These are phyloP conservation scores for Dasypolia templi DNA, from an alignment of 2,888 invertebrate species.

Conservation along the genomic window DNA sequence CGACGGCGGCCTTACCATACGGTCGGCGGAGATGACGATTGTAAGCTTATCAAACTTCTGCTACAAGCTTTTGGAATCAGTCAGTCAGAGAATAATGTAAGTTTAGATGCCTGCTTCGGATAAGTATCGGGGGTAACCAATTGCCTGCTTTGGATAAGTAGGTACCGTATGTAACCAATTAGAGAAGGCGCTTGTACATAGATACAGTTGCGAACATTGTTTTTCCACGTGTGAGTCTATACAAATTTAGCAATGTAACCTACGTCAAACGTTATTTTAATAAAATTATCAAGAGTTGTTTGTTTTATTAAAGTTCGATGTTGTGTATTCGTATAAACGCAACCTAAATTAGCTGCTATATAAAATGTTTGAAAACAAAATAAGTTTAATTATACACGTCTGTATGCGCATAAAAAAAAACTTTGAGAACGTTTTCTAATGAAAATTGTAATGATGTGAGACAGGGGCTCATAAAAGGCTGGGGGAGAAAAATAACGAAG, in stretches of 20 bases:
- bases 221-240: slow-evolving; percentile 23
- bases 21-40: background rate
- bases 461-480: no score
- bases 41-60: background rate
- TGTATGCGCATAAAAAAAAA: slow-evolving; percentile 4
- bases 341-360: slow-evolving; percentile 49
- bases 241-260: slow-evolving; percentile 8
- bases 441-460: background rate
- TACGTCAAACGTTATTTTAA: slow-evolving; percentile 57
- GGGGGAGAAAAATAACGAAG: background rate
- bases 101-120: background rate
- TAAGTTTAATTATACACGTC: slow-evolving; percentile 23
- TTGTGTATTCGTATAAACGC: slow-evolving; percentile 50
- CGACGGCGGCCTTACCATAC: no score
- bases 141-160: background rate
- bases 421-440: background rate
- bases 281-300: slow-evolving; percentile 54
- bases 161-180: slow-evolving; percentile 1
- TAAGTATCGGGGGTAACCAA: background rate
- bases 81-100: background rate
- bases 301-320: slow-evolving; percentile 53
- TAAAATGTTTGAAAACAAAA: slow-evolving; percentile 47
- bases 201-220: slow-evolving; percentile 7
- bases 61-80: background rate
- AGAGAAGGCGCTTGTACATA: background rate